Evolutionary conservation across 37 sponge, comb jelly and placozoan species (phyloP), one percentile per base, ranked within the genome.

Genomic region (Aplysina aerophoba): DNA sequence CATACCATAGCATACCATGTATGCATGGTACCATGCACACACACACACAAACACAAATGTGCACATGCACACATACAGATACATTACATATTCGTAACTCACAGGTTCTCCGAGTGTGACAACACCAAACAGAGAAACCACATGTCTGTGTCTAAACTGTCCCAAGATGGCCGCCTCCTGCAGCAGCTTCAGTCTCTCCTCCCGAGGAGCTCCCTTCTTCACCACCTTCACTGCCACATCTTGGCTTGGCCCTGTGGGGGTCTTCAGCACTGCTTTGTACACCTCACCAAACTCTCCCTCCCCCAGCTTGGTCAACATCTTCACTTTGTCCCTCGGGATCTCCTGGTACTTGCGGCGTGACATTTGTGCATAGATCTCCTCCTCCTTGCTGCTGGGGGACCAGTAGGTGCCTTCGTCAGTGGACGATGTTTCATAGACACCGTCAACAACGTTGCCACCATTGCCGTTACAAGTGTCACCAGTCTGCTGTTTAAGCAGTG

Each of bases 111-210:
- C 71, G 2, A 69, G 71, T 34, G 71, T 69, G 71, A 69, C 71
- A 16, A 69, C 71, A 31, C 71, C 71, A 69, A 28, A 34, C 71
- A 69, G 34, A 16, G 35, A 34, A 15, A 69, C 71, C 28, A 69
- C 71, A 69, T 69, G 71, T 69, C 71, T 69, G 71, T 69, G 71
- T 69, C 30, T 69, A 35, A 69, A 69, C 71, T 69, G 71, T 24
- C 71, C 71, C 19, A 69, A 35, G 34, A 17, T 69, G 34, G 71
- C 71, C 34, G 71, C 71, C 34, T 69, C 71, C 34, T 69, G 71
- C 1, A 69, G 71, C 35, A 69, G 71, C 34, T 69, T 69, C 17
- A 35, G 11, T 6, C 71, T 69, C 71, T 69, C 71, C 34, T 69
- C 71, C 19, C 15, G 33, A 69, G 71, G 71, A 69, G 71, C 27